A percentile compares a stretch with the other conserved stretches of the same genome.
Evolutionary conservation across 2,113 vertebrate genomes (phyloP).

Genomic region (Phalacrocorax aristotelis): DNA sequence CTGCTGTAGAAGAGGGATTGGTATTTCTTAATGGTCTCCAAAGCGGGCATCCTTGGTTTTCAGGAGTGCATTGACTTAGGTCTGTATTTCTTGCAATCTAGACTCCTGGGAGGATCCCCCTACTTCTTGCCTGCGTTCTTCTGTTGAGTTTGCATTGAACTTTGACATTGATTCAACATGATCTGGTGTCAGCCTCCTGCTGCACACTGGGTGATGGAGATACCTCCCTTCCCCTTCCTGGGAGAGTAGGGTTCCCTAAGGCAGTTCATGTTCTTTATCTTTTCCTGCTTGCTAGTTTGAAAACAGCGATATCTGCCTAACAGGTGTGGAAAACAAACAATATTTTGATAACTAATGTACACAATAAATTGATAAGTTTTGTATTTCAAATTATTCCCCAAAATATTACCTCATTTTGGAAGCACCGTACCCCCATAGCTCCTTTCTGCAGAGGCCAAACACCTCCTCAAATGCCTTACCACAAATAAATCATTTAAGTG

Average conservation of each 20-base stretch:
- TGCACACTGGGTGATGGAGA: not conserved
- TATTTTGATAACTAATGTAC: not conserved
- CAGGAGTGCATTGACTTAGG: not conserved
- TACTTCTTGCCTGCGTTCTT: not conserved
- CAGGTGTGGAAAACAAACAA: not conserved
- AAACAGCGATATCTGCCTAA: conserved; percentile 7
- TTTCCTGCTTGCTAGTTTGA: conserved; percentile 2
- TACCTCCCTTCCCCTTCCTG: not conserved
- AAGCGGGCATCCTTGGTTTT: not conserved
- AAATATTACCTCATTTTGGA: not conserved
- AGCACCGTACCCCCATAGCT: not conserved
- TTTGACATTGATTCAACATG: conserved; percentile 49
- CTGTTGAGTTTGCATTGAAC: not conserved
- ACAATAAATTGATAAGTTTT: conserved; percentile 10
- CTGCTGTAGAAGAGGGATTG: not conserved
- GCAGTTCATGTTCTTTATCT: not conserved
- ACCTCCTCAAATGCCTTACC: conserved; percentile 36
- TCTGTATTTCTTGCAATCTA: not conserved
- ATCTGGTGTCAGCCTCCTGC: conserved; percentile 11
- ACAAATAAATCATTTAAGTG: conserved; percentile 68
- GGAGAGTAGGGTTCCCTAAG: not conserved
- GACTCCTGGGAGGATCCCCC: not conserved
- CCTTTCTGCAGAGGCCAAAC: not conserved
- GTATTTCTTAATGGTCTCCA: not conserved
- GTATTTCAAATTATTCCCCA: not conserved